Evolutionary conservation across 2,113 vertebrate genomes (phyloP).

Genomic region (Cyanoderma ruficeps): DNA sequence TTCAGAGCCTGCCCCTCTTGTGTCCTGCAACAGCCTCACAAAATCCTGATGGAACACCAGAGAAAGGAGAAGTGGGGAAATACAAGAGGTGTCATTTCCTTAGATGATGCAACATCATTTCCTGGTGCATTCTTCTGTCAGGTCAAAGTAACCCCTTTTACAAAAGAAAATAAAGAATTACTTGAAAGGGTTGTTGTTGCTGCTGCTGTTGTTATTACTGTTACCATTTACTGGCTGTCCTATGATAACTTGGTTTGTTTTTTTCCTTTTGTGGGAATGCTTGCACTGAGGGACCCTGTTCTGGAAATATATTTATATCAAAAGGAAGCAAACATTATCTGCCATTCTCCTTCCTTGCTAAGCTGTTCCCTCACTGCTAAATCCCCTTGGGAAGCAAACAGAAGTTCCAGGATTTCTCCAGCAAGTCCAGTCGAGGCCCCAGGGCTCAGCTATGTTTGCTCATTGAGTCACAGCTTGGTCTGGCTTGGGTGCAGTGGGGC

Average conservation of each 20-base stretch:
- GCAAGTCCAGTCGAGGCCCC: neutral
- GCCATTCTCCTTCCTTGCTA: neutral
- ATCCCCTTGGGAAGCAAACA: neutral
- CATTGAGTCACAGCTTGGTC: constrained; percentile 14
- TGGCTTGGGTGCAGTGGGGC: neutral
- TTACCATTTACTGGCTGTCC: neutral
- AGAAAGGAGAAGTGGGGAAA: neutral
- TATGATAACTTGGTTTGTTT: neutral
- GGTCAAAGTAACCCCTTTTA: neutral
- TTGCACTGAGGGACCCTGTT: neutral
- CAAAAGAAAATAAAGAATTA: neutral
- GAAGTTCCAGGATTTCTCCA: neutral
- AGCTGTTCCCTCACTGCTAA: neutral
- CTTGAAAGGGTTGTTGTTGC: neutral
- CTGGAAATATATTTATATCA: neutral
- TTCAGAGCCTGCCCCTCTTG: neutral
- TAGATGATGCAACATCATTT: neutral
- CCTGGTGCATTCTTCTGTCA: neutral
- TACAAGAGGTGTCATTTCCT: neutral
- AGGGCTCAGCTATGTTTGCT: neutral
- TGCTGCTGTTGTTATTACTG: neutral
- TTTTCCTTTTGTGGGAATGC: neutral
- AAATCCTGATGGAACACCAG: neutral
- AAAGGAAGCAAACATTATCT: neutral
- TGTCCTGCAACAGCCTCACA: neutral